Percentiles rank a stretch among this genome's conserved stretches.
phyloP scores from a whole-genome alignment of 2,797 vertebrate genomes.

The Lepus oiostolus region DNA sequence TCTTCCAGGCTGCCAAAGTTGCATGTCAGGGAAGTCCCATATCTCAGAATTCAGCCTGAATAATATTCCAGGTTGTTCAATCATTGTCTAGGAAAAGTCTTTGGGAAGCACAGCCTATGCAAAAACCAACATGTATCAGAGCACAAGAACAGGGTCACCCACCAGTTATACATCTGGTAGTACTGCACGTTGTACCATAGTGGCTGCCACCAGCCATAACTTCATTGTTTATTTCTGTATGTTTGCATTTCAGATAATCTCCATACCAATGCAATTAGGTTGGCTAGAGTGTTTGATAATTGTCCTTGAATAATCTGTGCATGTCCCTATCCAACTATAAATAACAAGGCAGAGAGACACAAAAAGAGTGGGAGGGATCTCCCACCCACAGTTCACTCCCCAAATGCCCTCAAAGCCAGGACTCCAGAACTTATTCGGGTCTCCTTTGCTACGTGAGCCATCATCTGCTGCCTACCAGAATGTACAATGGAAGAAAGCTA shows the following conservation, averaged over 20 bases:
- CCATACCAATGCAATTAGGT: not conserved
- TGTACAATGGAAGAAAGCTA: too few species aligned
- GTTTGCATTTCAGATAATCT: not conserved
- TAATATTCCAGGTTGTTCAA: not conserved
- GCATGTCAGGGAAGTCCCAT: not conserved
- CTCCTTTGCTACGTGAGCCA: too few species aligned
- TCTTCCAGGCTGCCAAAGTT: not conserved
- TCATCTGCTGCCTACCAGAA: too few species aligned
- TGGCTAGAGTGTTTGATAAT: not conserved
- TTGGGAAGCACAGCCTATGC: not conserved
- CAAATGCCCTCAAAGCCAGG: too few species aligned
- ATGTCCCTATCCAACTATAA: not conserved
- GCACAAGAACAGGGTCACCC: not conserved
- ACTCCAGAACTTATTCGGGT: too few species aligned
- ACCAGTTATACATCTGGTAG: not conserved
- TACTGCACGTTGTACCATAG: not conserved
- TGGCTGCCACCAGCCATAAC: not conserved
- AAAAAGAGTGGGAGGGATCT: too few species aligned
- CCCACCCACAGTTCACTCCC: too few species aligned
- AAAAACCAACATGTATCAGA: slow-evolving; percentile 3
- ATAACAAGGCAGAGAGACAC: too few species aligned
- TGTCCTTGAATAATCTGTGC: not conserved
- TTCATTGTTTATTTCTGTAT: not conserved
- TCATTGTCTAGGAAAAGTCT: not conserved
- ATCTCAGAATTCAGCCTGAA: not conserved